Evolutionary conservation across 2,113 vertebrate genomes (phyloP), one percentile per base, ranked within the genome.

Genomic region (Mungos mungo): DNA sequence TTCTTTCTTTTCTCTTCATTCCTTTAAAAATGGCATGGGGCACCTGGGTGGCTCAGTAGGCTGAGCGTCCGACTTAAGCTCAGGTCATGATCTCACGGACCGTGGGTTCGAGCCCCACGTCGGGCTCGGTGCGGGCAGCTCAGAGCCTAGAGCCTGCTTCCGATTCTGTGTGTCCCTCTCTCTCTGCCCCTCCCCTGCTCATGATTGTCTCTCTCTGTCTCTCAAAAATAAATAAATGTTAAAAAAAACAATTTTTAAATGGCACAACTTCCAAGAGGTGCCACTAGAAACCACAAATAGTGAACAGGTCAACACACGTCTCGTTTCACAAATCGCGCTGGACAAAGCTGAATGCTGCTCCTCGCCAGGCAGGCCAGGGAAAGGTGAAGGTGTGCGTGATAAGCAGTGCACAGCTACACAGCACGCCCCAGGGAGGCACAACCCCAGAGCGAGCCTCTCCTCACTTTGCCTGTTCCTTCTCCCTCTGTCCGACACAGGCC

Each of bases 21-120:
- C 76, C 19, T 85, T 96, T 91, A 81, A 81, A 81, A 85, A 96
- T 2, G 33, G 33, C 63, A 47, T 47, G 45, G 45, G 45, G 45
- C 45, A 9, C 45, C 45, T 47, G 45, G 45, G 45, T 47, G 45
- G 45, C 45, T 47, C 45, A 47, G 45, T 10, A 8, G 45, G 45
- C 10, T 47, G 10, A 47, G 45, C 45, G 45, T 47, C 45, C 45
- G 2, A 47, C 45, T 47, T 47, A 8, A 10, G 45, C 45, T 47
- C 45, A 47, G 9, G 45, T 47, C 45, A 47, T 47, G 45, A 47
- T 47, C 45, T 47, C 45, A 47, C 45, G 10, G 45, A 9, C 10
- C 45, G 2, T 47, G 45, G 45, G 45, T 47, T 47, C 45, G 45
- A 47, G 45, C 10, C 45, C 8, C 45, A 10, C 45, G 45, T 47